Conservation (phyloP, 2,113 vertebrate species). For the Tragelaphus buxtoni region DNA sequence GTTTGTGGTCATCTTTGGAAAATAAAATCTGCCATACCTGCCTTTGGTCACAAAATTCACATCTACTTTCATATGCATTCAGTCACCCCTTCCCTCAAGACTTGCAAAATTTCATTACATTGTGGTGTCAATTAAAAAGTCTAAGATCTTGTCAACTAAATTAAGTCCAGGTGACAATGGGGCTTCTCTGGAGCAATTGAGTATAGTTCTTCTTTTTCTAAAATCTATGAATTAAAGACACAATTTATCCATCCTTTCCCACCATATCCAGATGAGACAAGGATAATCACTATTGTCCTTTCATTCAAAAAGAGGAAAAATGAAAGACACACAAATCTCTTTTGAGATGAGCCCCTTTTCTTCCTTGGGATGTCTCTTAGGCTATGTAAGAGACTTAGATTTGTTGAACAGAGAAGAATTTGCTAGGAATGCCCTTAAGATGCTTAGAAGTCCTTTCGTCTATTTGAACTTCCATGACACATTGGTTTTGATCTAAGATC, state of each 20-base stretch:
- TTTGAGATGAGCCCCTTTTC: neutral
- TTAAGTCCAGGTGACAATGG: neutral
- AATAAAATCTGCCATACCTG: neutral
- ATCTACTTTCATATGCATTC: neutral
- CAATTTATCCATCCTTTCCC: neutral
- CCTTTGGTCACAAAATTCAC: neutral
- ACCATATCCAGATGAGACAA: neutral
- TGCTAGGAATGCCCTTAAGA: neutral
- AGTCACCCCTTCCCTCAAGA: neutral
- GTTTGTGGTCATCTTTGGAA: neutral
- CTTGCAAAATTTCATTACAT: neutral
- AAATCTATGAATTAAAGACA: neutral
- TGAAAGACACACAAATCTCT: neutral
- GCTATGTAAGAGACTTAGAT: neutral
- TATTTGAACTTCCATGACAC: neutral
- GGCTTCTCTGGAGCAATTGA: neutral
- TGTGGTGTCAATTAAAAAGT: neutral
- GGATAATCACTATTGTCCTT: neutral
- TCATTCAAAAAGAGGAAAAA: neutral
- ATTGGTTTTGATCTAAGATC: neutral
- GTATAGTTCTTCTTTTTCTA: neutral
- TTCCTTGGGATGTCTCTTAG: neutral
- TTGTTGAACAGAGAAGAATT: neutral
- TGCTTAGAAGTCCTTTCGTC: neutral
- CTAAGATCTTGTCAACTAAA: neutral